Conservation (phyloP, 2,888 invertebrate species). For the Dysmachus trigonus region DNA sequence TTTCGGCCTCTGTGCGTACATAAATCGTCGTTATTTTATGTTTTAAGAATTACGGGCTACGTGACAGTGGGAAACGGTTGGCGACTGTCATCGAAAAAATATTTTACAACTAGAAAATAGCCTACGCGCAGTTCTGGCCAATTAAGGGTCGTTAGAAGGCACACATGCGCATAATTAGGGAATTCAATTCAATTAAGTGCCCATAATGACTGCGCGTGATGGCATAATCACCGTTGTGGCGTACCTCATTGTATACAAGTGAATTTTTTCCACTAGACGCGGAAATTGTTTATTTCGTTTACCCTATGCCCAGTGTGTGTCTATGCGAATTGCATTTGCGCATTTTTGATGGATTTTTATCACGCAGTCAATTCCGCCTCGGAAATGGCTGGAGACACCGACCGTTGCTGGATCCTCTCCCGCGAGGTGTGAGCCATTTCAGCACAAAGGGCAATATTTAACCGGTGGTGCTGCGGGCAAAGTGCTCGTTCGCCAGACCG, state of each 20-base stretch:
- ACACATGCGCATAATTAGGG: slow-evolving; percentile 35
- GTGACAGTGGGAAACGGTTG: not conserved
- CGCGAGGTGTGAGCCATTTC: slow-evolving; percentile 8
- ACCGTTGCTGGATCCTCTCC: not conserved
- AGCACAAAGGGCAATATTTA: not conserved
- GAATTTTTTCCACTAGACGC: slow-evolving; percentile 1
- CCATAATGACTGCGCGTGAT: slow-evolving; percentile 27
- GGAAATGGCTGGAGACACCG: not conserved
- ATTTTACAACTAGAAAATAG: not conserved
- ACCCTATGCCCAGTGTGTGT: not conserved
- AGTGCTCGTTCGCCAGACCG: not conserved
- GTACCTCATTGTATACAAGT: slow-evolving; percentile 43
- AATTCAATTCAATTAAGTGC: slow-evolving; percentile 35
- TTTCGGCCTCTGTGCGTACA: too few relatives aligned
- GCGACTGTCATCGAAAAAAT: too few relatives aligned
- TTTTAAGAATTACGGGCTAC: not conserved
- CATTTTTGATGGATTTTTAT: slow-evolving; percentile 38
- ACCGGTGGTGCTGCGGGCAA: not conserved
- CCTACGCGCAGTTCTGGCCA: not conserved
- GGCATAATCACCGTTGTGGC: slow-evolving; percentile 40
- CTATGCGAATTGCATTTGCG: slow-evolving; percentile 2
- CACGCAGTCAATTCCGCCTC: slow-evolving; percentile 33
- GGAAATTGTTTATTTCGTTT: not conserved
- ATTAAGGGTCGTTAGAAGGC: slow-evolving; percentile 26
- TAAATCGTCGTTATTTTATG: not conserved